A percentile compares a stretch with the other conserved stretches of the same genome.
Conservation (phyloP, 1,140 invertebrate species). For the Panonychus citri region DNA sequence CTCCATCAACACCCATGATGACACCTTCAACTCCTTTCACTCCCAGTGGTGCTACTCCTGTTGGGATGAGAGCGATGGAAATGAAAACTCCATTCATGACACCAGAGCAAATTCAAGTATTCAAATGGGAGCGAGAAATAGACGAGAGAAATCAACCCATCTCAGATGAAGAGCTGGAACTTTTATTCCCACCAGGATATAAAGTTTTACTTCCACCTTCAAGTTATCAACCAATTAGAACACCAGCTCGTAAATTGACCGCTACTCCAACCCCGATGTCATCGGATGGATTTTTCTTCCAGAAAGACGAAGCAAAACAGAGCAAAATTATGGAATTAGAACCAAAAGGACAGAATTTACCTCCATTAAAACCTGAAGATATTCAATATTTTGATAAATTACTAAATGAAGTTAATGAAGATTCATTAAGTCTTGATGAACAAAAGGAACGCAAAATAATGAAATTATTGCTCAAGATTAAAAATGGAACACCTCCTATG, state of each 20-base stretch:
- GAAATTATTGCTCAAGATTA: constrained; percentile 93
- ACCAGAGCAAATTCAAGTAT: constrained; percentile 91
- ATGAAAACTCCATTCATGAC: constrained; percentile 98
- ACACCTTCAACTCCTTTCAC: constrained; percentile 34
- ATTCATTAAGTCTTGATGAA: constrained; percentile 77
- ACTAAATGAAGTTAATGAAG: constrained; percentile 91
- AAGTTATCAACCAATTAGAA: constrained; percentile 87
- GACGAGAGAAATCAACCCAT: constrained; percentile 89
- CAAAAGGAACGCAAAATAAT: constrained; percentile 97
- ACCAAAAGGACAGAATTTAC: constrained; percentile 76
- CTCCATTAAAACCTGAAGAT: constrained; percentile 98
- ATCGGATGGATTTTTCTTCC: constrained; percentile 57
- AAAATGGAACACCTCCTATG: constrained; percentile 99
- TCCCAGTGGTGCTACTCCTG: constrained; percentile 60
- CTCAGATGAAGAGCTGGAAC: constrained; percentile 87
- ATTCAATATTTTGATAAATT: constrained; percentile 99
- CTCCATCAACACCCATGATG: constrained; percentile 33
- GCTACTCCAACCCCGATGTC: constrained; percentile 79
- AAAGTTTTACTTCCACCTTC: constrained; percentile 88
- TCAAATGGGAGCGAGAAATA: constrained; percentile 96
- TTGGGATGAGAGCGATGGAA: constrained; percentile 86
- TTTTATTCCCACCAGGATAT: constrained; percentile 91
- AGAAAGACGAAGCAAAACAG: constrained; percentile 46
- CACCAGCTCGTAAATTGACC: constrained; percentile 86
- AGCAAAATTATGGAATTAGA: constrained; percentile 76